Evolutionary conservation across 2,113 vertebrate genomes (phyloP).

Genomic region (Panurus biarmicus): DNA sequence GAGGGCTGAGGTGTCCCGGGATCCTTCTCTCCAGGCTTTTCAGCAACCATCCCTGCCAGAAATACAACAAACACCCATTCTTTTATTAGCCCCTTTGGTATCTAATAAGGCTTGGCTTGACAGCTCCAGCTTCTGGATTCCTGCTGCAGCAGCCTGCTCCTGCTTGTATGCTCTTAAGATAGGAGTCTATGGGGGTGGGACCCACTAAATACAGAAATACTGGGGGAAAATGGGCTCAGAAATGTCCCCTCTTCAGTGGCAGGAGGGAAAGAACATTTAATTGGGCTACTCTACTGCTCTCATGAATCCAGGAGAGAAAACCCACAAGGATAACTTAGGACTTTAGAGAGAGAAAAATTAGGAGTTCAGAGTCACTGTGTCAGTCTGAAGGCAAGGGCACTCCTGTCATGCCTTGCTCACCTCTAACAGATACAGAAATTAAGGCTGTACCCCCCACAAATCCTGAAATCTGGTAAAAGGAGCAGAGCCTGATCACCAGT

Average conservation of each 20-base stretch:
- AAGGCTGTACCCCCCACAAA: background rate
- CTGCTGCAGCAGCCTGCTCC: background rate
- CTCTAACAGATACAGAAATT: background rate
- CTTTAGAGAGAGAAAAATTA: background rate
- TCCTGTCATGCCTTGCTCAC: background rate
- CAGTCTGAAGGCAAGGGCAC: background rate
- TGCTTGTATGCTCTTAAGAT: background rate
- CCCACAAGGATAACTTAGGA: background rate
- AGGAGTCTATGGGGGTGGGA: background rate
- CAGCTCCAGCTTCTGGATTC: conserved; percentile 24
- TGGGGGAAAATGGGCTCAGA: background rate
- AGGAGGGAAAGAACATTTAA: background rate
- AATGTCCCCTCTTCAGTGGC: background rate
- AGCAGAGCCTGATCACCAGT: background rate
- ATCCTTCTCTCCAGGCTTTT: conserved; percentile 37
- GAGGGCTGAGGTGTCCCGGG: background rate
- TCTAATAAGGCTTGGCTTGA: background rate
- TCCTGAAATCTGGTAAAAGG: background rate
- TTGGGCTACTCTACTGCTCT: background rate
- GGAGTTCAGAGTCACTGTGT: background rate
- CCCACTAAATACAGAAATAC: background rate
- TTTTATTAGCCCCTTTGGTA: conserved; percentile 41
- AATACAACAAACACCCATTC: conserved; percentile 23
- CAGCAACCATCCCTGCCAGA: conserved; percentile 32
- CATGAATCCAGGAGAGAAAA: background rate